phyloP scores from a whole-genome alignment of 1,140 invertebrate genomes.

The Papilio polytes region DNA sequence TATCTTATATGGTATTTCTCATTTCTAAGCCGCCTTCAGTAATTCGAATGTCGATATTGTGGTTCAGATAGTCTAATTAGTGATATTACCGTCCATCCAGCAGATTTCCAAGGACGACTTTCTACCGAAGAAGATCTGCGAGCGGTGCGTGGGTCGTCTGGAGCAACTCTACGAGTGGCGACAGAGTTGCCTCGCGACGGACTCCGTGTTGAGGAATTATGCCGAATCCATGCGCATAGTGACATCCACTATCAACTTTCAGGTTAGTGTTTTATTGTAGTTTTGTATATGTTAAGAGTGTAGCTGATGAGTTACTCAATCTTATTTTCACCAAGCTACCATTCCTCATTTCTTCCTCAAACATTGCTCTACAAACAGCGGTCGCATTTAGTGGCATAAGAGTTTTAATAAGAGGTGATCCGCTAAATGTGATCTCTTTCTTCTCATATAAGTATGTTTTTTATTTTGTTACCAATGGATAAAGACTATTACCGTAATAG shows the following conservation, averaged over 20 bases:
- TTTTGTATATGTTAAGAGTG: too few relatives aligned
- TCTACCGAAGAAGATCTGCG: constrained; percentile 89
- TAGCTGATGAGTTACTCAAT: too few relatives aligned
- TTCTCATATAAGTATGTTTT: too few relatives aligned
- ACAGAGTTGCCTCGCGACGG: constrained; percentile 86
- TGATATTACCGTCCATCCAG: constrained; percentile 49
- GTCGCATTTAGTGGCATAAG: background rate
- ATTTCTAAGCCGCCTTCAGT: background rate
- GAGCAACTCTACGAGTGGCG: constrained; percentile 89
- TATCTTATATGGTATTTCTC: too few relatives aligned
- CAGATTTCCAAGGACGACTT: constrained; percentile 89
- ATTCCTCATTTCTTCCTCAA: background rate
- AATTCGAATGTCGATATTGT: background rate
- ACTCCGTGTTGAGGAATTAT: constrained; percentile 87
- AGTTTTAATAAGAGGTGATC: background rate
- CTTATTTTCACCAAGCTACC: background rate
- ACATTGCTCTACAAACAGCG: background rate
- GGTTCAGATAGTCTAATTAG: constrained; percentile 18
- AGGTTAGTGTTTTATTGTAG: constrained; percentile 74
- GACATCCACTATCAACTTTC: constrained; percentile 86
- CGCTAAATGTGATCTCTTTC: background rate
- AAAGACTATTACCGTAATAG: background rate
- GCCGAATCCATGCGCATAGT: constrained; percentile 87
- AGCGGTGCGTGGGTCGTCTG: constrained; percentile 86
- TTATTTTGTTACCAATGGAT: background rate